These are phyloP conservation scores for Pycnomerus fuliginosus DNA, from an alignment of 2,888 invertebrate genomes.

Conservation along the genomic window DNA sequence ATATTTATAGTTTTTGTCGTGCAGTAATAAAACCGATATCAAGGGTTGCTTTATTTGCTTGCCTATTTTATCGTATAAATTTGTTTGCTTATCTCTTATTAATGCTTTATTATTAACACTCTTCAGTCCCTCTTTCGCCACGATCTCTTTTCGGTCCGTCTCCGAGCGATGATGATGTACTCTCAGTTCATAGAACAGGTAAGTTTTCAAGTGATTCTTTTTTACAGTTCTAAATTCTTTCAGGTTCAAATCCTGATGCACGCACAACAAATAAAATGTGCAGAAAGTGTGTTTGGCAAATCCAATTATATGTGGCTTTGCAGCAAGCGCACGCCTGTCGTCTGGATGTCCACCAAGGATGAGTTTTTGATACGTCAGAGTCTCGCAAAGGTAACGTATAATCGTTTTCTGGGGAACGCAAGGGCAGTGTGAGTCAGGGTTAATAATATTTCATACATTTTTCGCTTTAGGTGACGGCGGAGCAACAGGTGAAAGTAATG, in stretches of 20 bases:
- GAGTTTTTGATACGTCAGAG: slow-evolving; percentile 41
- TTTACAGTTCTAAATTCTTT: slow-evolving; percentile 12
- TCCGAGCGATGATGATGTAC: slow-evolving; percentile 23
- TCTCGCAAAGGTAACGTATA: slow-evolving; percentile 37
- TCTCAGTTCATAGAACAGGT: slow-evolving; percentile 36
- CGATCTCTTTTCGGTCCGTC: slow-evolving; percentile 5
- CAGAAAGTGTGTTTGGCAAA: slow-evolving; percentile 35
- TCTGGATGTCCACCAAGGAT: slow-evolving; percentile 41
- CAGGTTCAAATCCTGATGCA: slow-evolving; percentile 46
- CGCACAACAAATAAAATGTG: slow-evolving; percentile 40
- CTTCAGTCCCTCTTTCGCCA: background rate
- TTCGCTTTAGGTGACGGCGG: slow-evolving; percentile 42
- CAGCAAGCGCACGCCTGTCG: slow-evolving; percentile 35
- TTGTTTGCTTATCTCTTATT: slow-evolving; percentile 23
- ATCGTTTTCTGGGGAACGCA: no score
- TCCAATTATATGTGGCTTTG: slow-evolving; percentile 45
- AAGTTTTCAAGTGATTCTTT: background rate
- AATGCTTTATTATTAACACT: slow-evolving; percentile 15
- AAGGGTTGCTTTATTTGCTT: slow-evolving; percentile 16
- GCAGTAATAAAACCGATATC: slow-evolving; percentile 18
- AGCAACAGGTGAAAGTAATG: slow-evolving; percentile 41
- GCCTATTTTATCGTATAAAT: slow-evolving; percentile 8
- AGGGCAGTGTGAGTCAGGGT: no score
- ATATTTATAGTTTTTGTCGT: slow-evolving; percentile 11
- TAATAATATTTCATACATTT: no score